Base-by-base conservation (phyloP, 2,888 invertebrate genomes). In the Acrocera orbiculus region DNA sequence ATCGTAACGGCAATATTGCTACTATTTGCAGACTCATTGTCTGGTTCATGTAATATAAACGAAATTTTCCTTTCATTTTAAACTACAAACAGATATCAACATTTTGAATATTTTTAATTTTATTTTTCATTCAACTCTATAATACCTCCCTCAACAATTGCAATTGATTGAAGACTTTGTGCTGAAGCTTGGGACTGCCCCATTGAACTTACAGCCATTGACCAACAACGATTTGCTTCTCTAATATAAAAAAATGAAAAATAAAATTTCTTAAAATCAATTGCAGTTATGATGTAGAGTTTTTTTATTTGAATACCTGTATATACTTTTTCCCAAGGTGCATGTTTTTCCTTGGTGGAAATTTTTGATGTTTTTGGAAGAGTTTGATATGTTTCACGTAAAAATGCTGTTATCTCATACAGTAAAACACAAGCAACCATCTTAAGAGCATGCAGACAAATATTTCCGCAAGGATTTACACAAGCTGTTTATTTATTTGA, bases 331-430 rank as follows among this genome's bases (percentile, higher is more conserved):
- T 83, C 82, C 83, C 83, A 83, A 10, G 82, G 79, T 1, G 72
- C 69, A 11, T 79, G 79, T 44, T 80, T 70, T 55, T 85, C 85
- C 54, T 78, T 79, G 25, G 74, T 70, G 36, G 75, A 68, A 13
- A 75, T 59, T 43, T 76, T 69, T 34, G 70, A 71, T 1, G 76
- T 68, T 47, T 83, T 83, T 1, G 83, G 85, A 37, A 85, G 55
- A 17, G 73, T 75, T 53, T 89, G 87, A 59, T 95, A 96, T 0
- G 93, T 90, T 62, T 99, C 98, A 11, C 98, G 69, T 33, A 99
- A 65, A 58, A 96, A 99, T 0, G 93, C 74, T 0, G 98, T 96
- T 36, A 99, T 90, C 67, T 99, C 98, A 51, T 85, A 73, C n/a
- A 99, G 67, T 14, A 99, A 67, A 35, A 89, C 76, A 54, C 95